Evolutionary conservation across 2,888 invertebrate species (phyloP), one percentile per base, ranked within the genome.

Genomic region (Dasysyrphus tricinctus): DNA sequence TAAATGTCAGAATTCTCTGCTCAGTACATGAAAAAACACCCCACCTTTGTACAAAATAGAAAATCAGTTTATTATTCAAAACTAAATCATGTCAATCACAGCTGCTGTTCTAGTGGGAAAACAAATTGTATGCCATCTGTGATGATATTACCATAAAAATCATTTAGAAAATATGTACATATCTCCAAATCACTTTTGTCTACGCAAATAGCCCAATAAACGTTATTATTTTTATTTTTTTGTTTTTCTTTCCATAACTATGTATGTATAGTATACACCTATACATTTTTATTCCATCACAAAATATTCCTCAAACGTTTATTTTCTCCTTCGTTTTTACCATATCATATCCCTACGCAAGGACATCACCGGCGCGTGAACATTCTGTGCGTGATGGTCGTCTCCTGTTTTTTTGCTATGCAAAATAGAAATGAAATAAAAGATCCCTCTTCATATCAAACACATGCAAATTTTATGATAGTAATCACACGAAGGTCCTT

Each of bases 171-270:
- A 24, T 24, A 24, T 24, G 24, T 47, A n/a, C n/a, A n/a, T n/a
- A 47, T 54, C 39, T 54, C 61, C 65, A 51, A 76, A 76, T 61
- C 75, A 77, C 85, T 77, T 61, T 80, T 47, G 63, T 70, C 49
- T 59, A 77, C 70, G 54, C 72, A 63, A 81, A 77, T 80, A 70
- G 74, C 74, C 74, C 77, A 85, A 81, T 81, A 78, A 70, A 74
- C 63, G 57, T 70, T 81, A 69, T 85, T 56, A 74, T 81, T 81
- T 74, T 77, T 56, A 34, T 73, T 79, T 65, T 77, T 70, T 37
- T 80, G n/a, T 76, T 69, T 44, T 73, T 6, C 0, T 32, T 5
- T 16, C n/a, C 3, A 42, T 39, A 39, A 39, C 39, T 39, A 39
- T n/a, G n/a, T n/a, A n/a, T n/a, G n/a, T n/a, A n/a, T n/a, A n/a